Percentiles rank a stretch among this genome's conserved stretches.
Evolutionary conservation across 2,888 invertebrate genomes (phyloP).

Genomic region (Cheiracanthium punctorium): DNA sequence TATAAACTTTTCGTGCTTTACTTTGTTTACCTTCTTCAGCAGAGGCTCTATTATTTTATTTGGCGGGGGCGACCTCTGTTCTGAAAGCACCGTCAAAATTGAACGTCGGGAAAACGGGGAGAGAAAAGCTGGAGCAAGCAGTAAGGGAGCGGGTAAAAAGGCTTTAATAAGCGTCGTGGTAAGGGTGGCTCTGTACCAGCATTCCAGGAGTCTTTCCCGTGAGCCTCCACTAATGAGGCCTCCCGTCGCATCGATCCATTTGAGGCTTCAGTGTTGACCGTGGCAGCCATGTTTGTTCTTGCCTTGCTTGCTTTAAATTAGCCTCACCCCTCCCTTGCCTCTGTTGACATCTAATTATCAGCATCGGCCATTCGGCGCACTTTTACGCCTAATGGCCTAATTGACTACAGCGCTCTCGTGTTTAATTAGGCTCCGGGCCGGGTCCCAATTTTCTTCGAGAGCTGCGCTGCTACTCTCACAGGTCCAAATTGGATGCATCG

Average conservation of each 20-base stretch:
- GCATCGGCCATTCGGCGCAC: constrained; percentile 51
- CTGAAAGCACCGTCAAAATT: constrained; percentile 22
- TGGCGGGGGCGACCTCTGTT: neutral
- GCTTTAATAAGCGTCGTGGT: constrained; percentile 52
- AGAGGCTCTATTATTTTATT: constrained; percentile 32
- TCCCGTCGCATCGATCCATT: constrained; percentile 54
- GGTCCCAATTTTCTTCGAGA: neutral
- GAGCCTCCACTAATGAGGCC: constrained; percentile 60
- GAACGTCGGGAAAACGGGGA: neutral
- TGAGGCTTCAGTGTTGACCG: constrained; percentile 61
- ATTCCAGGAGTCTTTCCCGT: constrained; percentile 39
- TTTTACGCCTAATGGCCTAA: constrained; percentile 64
- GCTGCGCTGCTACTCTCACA: neutral
- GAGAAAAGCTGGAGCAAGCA: neutral
- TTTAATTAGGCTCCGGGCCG: constrained; percentile 34
- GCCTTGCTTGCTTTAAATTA: constrained; percentile 69
- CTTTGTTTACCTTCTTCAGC: constrained; percentile 20
- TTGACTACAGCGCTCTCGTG: constrained; percentile 45
- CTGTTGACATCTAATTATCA: constrained; percentile 70
- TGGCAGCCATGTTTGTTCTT: constrained; percentile 65
- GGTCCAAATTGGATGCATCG: constrained; percentile 39
- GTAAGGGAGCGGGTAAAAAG: constrained; percentile 16
- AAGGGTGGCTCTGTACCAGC: constrained; percentile 1
- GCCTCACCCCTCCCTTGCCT: constrained; percentile 37
- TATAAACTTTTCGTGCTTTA: constrained; percentile 15